These are phyloP conservation scores for Nymphalis urticae DNA, from an alignment of 2,888 invertebrate genomes.

Conservation along the genomic window DNA sequence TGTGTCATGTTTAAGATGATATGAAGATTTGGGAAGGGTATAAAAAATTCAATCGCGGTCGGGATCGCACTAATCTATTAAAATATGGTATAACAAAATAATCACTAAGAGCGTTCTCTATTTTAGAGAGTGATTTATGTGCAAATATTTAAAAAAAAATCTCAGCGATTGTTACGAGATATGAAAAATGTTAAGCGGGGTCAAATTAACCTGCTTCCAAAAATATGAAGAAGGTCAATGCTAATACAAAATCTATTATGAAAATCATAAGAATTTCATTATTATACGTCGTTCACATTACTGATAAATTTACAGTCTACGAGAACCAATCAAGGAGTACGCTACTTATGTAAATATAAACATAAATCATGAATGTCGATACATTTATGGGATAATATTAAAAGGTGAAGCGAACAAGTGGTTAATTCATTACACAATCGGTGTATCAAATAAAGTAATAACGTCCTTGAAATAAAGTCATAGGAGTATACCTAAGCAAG, in stretches of 20 bases:
- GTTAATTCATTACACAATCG: conserved; percentile 15
- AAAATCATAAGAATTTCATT: not conserved
- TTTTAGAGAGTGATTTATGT: not conserved
- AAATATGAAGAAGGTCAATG: not conserved
- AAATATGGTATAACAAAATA: no score
- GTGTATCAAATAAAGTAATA: conserved; percentile 17
- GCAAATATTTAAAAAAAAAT: not conserved
- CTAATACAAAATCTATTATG: not conserved
- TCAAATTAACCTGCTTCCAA: conserved; percentile 7
- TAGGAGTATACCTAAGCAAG: conserved; percentile 8
- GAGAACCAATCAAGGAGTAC: not conserved
- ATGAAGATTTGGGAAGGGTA: no score
- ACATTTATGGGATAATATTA: not conserved
- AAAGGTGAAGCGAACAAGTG: conserved; percentile 1
- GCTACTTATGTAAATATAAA: not conserved
- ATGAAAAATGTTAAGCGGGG: not conserved
- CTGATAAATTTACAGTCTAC: no score
- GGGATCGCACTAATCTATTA: no score
- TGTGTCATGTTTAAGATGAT: no score
- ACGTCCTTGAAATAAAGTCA: conserved; percentile 10
- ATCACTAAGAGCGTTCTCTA: not conserved
- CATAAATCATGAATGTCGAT: not conserved
- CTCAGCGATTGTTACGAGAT: not conserved
- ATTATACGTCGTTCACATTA: no score
- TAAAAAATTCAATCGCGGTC: no score